A percentile compares a stretch with the other conserved stretches of the same genome.
These are phyloP conservation scores for Euspilapteryx auroguttella DNA, from an alignment of 2,888 invertebrate species.

Conservation along the genomic window DNA sequence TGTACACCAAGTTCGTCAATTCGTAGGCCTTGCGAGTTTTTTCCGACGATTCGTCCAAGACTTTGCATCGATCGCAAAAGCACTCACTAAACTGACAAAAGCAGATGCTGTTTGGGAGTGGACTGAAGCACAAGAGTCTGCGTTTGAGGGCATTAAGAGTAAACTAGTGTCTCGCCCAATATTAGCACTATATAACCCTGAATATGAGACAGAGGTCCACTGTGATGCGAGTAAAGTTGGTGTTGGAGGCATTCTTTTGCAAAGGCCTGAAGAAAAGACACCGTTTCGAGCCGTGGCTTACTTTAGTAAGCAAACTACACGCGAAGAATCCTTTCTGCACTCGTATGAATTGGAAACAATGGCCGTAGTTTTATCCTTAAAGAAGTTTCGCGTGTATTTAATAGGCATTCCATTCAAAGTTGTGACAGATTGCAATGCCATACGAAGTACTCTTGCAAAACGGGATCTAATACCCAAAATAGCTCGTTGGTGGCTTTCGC, in stretches of 20 bases:
- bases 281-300: constrained; percentile 1
- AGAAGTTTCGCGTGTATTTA: constrained; percentile 8
- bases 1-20: neutral
- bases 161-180: neutral
- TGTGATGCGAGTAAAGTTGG: neutral
- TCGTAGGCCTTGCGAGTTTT: neutral
- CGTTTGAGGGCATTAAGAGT: neutral
- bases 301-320: constrained; percentile 5
- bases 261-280: neutral
- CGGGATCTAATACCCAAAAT: constrained; percentile 14
- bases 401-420: constrained; percentile 9
- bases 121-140: neutral
- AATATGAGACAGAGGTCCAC: neutral
- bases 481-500: constrained; percentile 16
- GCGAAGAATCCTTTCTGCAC: constrained; percentile 4
- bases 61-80: neutral
- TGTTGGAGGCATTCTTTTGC: neutral
- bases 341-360: constrained; percentile 16
- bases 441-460: constrained; percentile 13
- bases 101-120: neutral
- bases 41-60: neutral
- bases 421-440: constrained; percentile 17
- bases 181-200: neutral
- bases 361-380: constrained; percentile 6
- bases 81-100: neutral